A percentile compares a stretch with the other conserved stretches of the same genome.
Evolutionary conservation across 2,888 invertebrate genomes (phyloP).

Genomic region (Luperina nickerlii): DNA sequence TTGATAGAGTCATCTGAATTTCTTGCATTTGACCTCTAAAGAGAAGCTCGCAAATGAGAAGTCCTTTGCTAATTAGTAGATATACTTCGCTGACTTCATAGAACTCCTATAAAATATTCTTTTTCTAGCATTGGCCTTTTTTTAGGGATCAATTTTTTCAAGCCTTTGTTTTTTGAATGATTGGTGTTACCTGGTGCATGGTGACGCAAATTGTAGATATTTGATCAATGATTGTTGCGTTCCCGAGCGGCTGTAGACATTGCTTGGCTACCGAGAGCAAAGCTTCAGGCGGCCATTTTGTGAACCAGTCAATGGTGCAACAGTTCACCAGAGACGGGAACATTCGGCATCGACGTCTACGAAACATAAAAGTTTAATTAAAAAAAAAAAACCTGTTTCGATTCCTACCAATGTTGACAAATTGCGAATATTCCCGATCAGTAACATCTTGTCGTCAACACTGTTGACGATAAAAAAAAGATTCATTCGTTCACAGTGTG

Average conservation of each 20-base stretch:
- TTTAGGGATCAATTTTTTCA: background rate
- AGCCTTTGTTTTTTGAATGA: background rate
- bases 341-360: constrained; percentile 96
- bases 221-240: constrained; percentile 82
- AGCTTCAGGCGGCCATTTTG: constrained; percentile 97
- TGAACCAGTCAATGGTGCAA: constrained; percentile 98
- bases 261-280: constrained; percentile 95
- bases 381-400: background rate
- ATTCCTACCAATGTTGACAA: background rate
- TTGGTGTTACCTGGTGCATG: constrained; percentile 83
- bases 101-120: background rate
- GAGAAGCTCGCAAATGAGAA: background rate
- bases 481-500: background rate
- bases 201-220: constrained; percentile 83
- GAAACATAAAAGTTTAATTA: background rate
- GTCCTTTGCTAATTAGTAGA: background rate
- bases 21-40: background rate
- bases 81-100: background rate
- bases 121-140: background rate
- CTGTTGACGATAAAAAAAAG: background rate
- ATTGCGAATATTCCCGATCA: too few relatives aligned
- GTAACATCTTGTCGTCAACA: too few relatives aligned
- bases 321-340: constrained; percentile 98
- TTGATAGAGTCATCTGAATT: background rate
- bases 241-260: constrained; percentile 91